Conservation (phyloP, 1,140 invertebrate species). For the Drosophila pseudoobscura region DNA sequence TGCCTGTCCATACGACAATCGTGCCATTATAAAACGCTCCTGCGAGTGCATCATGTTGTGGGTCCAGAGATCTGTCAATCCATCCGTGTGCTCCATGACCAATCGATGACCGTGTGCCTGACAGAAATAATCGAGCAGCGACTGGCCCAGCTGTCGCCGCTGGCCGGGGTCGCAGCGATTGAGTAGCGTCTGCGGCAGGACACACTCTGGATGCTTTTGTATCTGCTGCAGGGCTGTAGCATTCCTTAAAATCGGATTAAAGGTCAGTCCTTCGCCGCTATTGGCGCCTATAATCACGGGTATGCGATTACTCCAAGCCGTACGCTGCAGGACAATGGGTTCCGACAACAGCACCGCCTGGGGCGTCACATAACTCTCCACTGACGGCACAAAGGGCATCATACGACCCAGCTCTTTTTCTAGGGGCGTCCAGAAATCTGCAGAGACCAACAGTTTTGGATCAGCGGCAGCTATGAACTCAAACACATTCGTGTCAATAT, state of each 20-base stretch:
- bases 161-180: slow-evolving; percentile 21
- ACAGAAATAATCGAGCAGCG: slow-evolving; percentile 39
- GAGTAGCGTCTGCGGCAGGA: slow-evolving; percentile 42
- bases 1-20: slow-evolving; percentile 58
- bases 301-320: slow-evolving; percentile 61
- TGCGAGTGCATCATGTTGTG: slow-evolving; percentile 70
- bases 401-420: slow-evolving; percentile 5
- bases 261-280: slow-evolving; percentile 30
- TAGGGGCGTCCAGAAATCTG: slow-evolving; percentile 27
- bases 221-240: slow-evolving; percentile 5
- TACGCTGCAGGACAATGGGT: slow-evolving; percentile 45
- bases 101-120: slow-evolving; percentile 6
- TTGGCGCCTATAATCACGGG: slow-evolving; percentile 63
- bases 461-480: slow-evolving; percentile 44
- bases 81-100: neutral
- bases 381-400: slow-evolving; percentile 35
- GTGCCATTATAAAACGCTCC: slow-evolving; percentile 65
- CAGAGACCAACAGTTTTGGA: slow-evolving; percentile 25
- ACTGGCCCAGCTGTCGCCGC: slow-evolving; percentile 38
- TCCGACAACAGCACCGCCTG: slow-evolving; percentile 42
- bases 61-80: slow-evolving; percentile 31
- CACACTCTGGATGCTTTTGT: slow-evolving; percentile 26
- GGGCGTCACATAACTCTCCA: slow-evolving; percentile 48
- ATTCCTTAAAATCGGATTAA: neutral
- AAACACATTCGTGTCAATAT: slow-evolving; percentile 44